Base-by-base conservation (phyloP, 2,113 vertebrate species). In the Corvus hawaiiensis region DNA sequence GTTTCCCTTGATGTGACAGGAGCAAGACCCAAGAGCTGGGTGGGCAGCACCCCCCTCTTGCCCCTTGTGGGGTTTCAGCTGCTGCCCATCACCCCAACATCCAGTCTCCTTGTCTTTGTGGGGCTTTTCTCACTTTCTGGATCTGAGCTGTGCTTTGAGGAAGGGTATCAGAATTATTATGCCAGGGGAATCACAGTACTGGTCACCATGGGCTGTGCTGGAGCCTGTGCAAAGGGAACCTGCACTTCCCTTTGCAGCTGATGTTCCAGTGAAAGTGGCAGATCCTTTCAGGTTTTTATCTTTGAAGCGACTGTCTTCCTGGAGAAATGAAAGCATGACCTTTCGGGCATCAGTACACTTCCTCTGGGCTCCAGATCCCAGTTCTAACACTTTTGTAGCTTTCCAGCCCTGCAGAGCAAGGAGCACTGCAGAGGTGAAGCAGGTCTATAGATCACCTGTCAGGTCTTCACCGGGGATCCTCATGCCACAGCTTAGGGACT, bases 1-100 rank as follows among this genome's bases (percentile, higher is more conserved):
- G 6, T 11, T 61, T 87, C 28, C 43, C 56, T 78, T 39, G 55
- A 4, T 43, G 32, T 41, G 52, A 55, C 23, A 44, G 69, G 22
- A 84, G 43, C 0, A 6, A 43, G 62, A 73, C 7, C 5, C 1
- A 5, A 19, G 0, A 6, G 13, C 16, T 2, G 2, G 5, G 54
- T 33, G 21, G 35, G 48, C 44, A 91, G 39, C 33, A 58, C 0
- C 7, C 10, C 4, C 1, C 69, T 33, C 39, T 62, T 3, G 1
- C 20, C 55, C 5, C 7, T 41, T 0, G 0, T 30, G 48, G 61
- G 12, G 6, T 33, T 89, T 75, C 33, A 69, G 37, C 28, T 64
- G 32, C 39, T 78, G 69, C 37, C n/a, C n/a, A 27, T 39, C 32
- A 35, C 24, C n/a, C 32, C 0, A 0, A 27, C 5, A 23, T 9